phyloP scores from a whole-genome alignment of 2,113 vertebrate genomes.

The Solea senegalensis region DNA sequence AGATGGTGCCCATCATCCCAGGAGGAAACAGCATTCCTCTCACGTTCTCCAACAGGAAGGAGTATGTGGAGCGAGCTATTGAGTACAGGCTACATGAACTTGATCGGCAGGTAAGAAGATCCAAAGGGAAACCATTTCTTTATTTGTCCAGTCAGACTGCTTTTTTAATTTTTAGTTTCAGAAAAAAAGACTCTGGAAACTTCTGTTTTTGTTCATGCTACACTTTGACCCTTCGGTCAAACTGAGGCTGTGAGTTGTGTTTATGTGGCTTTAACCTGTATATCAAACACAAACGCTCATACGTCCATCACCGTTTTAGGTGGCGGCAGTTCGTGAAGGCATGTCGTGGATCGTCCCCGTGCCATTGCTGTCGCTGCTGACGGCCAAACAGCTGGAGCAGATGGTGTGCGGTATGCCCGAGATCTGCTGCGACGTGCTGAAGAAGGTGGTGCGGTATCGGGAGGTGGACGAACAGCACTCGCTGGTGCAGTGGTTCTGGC shows the following conservation, averaged over 20 bases:
- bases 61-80: conserved; percentile 83
- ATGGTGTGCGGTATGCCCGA: conserved; percentile 86
- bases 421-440: conserved; percentile 85
- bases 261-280: background rate
- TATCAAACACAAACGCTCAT: background rate
- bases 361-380: conserved; percentile 85
- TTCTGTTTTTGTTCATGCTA: too few relatives aligned
- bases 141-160: background rate
- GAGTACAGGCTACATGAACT: conserved; percentile 84
- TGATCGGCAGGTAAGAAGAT: conserved; percentile 74
- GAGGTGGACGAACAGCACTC: conserved; percentile 85
- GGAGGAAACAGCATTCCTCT: conserved; percentile 84
- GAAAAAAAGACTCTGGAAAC: too few relatives aligned
- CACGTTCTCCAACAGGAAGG: conserved; percentile 83
- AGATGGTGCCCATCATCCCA: conserved; percentile 83
- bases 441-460: conserved; percentile 85
- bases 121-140: background rate
- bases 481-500: conserved; percentile 86
- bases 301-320: conserved; percentile 55
- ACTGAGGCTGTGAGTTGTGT: background rate
- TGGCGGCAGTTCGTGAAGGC: conserved; percentile 82
- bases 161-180: background rate
- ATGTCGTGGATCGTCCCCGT: conserved; percentile 87
- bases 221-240: too few relatives aligned
- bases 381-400: conserved; percentile 85